A percentile compares a stretch with the other conserved stretches of the same genome.
Evolutionary conservation across 2,797 vertebrate species (phyloP).

Genomic region (Sphenopsis melanotis): DNA sequence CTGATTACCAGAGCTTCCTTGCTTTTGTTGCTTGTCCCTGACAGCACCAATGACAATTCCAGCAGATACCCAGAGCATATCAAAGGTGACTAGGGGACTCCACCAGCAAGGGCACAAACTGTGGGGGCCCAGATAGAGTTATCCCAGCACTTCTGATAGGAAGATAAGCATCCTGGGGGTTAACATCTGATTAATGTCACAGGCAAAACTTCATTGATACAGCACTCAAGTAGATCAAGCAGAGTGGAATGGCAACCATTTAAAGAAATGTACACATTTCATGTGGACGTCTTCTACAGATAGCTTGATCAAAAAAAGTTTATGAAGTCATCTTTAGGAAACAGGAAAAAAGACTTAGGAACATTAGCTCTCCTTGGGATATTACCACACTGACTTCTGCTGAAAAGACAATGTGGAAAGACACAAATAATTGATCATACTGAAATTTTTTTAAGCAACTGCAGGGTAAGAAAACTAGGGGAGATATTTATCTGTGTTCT

Average conservation of each 20-base stretch:
- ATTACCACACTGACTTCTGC: neutral
- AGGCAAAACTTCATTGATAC: neutral
- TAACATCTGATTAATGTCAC: neutral
- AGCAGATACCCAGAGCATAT: neutral
- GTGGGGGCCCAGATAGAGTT: neutral
- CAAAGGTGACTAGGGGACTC: neutral
- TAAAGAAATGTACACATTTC: neutral
- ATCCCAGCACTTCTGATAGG: neutral
- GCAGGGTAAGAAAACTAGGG: neutral
- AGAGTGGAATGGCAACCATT: neutral
- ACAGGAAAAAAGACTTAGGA: neutral
- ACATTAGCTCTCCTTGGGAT: neutral
- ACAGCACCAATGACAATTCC: neutral
- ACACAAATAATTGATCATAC: neutral
- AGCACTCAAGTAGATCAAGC: neutral
- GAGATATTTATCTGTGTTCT: neutral
- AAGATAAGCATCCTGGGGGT: neutral
- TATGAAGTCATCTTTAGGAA: neutral
- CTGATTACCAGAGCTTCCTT: neutral
- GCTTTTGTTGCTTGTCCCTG: neutral
- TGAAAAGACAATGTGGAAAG: neutral
- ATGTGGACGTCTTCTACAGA: neutral
- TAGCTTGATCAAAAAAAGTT: neutral
- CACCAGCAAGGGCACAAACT: neutral
- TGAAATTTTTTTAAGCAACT: neutral